Base-by-base conservation (phyloP, 2,113 vertebrate genomes). In the Oophaga pumilio region DNA sequence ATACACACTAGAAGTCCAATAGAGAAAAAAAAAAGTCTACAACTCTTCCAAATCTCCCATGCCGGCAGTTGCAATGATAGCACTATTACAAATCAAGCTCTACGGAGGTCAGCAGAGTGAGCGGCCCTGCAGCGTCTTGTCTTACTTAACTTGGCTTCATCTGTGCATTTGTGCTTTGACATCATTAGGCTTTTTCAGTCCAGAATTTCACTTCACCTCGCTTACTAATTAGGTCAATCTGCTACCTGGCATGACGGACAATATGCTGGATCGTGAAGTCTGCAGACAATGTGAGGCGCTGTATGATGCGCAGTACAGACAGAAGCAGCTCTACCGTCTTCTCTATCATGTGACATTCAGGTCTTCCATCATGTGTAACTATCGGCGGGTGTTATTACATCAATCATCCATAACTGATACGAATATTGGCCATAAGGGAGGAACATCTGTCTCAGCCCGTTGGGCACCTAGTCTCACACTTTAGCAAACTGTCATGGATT, bases 381-480 rank as follows among this genome's bases (percentile, higher is more conserved):
- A 22, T 81, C 26, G 22, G 59, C 18, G 49, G 57, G 18, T 49
- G 64, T 64, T 64, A 62, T 0, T 18, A 13, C 59, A 82, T 64
- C 59, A 82, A 62, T 49, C 79, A 82, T 82, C 79, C 33, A 62
- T 82, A 82, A 60, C 14, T 22, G 18, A 62, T 62, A 82, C 57
- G 49, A 82, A 18, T 43, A 82, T 62, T 10, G 33, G 79, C 57
- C 79, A 64, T 62, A 64, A n/a, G 79, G 79, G 74, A 59, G 28
- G 20, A 82, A 80, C 78, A 64, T 82, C 79, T 64, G 79, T 59
- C 49, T 10, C 28, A 18, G 26, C 59, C 56, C 18, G 8, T 43
- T 43, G 62, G 57, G 78, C 62, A 43, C 57, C 52, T 22, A 20
- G 22, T 62, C 33, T 43, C 2, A 43, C 33, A 43, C 33, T 43